Conservation (phyloP, 2,888 invertebrate species). For the Parnassius apollo region DNA sequence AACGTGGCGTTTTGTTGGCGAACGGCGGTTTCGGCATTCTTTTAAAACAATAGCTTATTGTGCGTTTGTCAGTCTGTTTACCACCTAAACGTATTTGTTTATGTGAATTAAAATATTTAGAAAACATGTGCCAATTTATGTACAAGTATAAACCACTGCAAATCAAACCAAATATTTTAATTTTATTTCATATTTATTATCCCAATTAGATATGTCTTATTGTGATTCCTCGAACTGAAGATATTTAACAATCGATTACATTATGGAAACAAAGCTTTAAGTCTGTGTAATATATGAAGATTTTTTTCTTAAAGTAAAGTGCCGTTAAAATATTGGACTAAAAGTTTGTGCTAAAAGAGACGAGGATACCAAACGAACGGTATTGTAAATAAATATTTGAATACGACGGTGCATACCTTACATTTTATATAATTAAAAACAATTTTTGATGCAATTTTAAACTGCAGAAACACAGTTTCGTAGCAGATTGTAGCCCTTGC, state of each 20-base stretch:
- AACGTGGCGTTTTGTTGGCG: neutral
- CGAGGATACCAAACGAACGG: neutral
- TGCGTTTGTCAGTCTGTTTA: slow-evolving; percentile 14
- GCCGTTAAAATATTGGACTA: neutral
- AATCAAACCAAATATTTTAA: too few species aligned
- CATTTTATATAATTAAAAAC: neutral
- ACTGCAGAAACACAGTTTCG: neutral
- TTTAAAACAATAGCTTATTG: slow-evolving; percentile 28
- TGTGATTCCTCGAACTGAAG: too few species aligned
- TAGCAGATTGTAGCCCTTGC: slow-evolving; percentile 19
- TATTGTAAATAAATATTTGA: neutral
- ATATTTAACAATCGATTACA: too few species aligned
- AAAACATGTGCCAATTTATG: neutral
- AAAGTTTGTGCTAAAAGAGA: neutral
- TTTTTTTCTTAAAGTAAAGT: neutral
- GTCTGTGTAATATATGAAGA: too few species aligned
- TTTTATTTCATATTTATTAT: too few species aligned
- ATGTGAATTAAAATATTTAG: slow-evolving; percentile 4
- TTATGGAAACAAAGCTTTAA: too few species aligned
- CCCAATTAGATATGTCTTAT: too few species aligned
- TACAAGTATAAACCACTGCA: too few species aligned
- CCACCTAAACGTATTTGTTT: slow-evolving; percentile 17
- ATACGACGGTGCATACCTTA: neutral
- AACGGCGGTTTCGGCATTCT: slow-evolving; percentile 21
- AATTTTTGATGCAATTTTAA: neutral